A percentile compares a stretch with the other conserved stretches of the same genome.
phyloP scores from a whole-genome alignment of 2,797 vertebrate genomes.

The Enteromius treurensis region DNA sequence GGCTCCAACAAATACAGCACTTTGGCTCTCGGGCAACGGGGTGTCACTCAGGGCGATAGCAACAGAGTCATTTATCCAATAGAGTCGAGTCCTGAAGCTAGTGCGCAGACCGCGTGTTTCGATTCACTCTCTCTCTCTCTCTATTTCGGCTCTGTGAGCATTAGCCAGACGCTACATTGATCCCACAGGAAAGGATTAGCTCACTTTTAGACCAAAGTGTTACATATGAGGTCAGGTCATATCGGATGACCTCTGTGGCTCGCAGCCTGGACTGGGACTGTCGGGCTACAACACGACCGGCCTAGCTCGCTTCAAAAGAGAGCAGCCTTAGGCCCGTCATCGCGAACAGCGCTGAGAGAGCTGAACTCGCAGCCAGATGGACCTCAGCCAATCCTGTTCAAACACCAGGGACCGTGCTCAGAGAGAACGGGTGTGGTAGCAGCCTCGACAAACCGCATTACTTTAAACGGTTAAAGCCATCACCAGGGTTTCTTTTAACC shows the following conservation, averaged over 20 bases:
- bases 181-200: constrained; percentile 79
- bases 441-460: constrained; percentile 32
- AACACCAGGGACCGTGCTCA: constrained; percentile 35
- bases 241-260: constrained; percentile 78
- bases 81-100: constrained; percentile 69
- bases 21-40: constrained; percentile 73
- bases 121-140: constrained; percentile 73
- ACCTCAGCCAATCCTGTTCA: constrained; percentile 45
- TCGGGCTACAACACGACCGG: not conserved
- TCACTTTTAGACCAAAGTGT: constrained; percentile 81
- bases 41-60: constrained; percentile 82
- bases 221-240: constrained; percentile 83
- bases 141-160: constrained; percentile 80
- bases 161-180: constrained; percentile 80
- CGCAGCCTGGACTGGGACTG: constrained; percentile 64
- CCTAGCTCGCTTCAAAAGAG: constrained; percentile 32
- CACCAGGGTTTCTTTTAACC: constrained; percentile 12
- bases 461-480: constrained; percentile 46
- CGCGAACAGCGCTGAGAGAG: constrained; percentile 20
- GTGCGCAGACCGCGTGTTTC: constrained; percentile 65
- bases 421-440: constrained; percentile 49
- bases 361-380: constrained; percentile 35
- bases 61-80: constrained; percentile 78
- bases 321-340: constrained; percentile 24
- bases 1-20: constrained; percentile 86